Evolutionary conservation across 2,888 invertebrate genomes (phyloP).

Genomic region (Micoletzkya japonica): DNA sequence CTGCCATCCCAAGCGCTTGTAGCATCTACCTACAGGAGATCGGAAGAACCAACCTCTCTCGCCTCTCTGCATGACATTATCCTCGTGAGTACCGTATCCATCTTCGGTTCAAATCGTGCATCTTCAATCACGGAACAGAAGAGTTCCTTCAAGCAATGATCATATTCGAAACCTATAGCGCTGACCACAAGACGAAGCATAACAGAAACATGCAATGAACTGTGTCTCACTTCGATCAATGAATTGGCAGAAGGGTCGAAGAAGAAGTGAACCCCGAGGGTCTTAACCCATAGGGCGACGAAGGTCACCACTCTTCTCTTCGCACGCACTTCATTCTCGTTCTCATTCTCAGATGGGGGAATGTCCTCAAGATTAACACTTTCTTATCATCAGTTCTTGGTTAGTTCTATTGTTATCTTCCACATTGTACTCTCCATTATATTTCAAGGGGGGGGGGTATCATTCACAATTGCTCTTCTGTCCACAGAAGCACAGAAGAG

Average conservation of each 20-base stretch:
- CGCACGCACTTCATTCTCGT: constrained; percentile 8
- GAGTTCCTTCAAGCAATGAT: constrained; percentile 72
- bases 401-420: no score
- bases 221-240: constrained; percentile 76
- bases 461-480: no score
- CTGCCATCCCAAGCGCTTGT: no score
- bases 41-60: constrained; percentile 38
- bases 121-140: constrained; percentile 76
- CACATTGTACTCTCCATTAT: no score
- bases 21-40: no score
- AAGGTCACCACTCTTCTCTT: constrained; percentile 72
- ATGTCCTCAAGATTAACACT: no score
- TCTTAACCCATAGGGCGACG: constrained; percentile 77
- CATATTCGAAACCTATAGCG: no score
- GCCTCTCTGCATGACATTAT: constrained; percentile 66
- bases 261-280: constrained; percentile 77
- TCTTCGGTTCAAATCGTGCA: constrained; percentile 72
- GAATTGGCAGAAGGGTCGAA: constrained; percentile 76
- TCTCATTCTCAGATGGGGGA: constrained; percentile 5
- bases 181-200: no score
- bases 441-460: no score
- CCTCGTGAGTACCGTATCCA: constrained; percentile 75
- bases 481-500: no score
- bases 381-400: no score
- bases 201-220: no score